phyloP scores from a whole-genome alignment of 2,113 vertebrate genomes.

The Larimichthys crocea region DNA sequence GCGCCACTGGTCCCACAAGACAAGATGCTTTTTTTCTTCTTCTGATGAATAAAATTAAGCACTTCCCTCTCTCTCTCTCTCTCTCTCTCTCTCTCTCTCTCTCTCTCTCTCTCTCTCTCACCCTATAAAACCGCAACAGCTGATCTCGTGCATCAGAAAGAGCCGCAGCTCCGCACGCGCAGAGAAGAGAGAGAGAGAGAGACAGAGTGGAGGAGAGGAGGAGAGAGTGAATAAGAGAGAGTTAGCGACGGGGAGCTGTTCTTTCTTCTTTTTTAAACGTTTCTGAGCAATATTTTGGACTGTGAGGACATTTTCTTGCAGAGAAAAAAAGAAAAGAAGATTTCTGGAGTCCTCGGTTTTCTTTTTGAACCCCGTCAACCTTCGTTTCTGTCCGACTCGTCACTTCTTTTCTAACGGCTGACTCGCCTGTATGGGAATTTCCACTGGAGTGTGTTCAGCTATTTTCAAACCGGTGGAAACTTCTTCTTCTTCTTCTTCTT shows the following conservation, averaged over 20 bases:
- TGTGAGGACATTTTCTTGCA: too few relatives aligned
- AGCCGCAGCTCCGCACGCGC: constrained; percentile 75
- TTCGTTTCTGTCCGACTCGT: constrained; percentile 8
- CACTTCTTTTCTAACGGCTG: neutral
- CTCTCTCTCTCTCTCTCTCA: constrained; percentile 50
- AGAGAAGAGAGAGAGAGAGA: constrained; percentile 38
- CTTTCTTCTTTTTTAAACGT: constrained; percentile 37
- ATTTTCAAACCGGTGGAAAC: neutral
- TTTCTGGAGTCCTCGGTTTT: neutral
- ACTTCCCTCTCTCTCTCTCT: constrained; percentile 54
- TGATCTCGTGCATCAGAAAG: constrained; percentile 85
- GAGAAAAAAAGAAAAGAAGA: too few relatives aligned
- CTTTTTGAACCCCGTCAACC: constrained; percentile 7
- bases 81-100: constrained; percentile 20
- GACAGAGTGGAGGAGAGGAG: constrained; percentile 34
- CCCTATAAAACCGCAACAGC: constrained; percentile 88
- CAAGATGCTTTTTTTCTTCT: constrained; percentile 68
- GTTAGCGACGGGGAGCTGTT: constrained; percentile 10
- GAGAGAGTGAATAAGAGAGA: constrained; percentile 37
- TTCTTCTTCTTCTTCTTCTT: constrained; percentile 1
- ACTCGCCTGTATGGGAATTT: constrained; percentile 38
- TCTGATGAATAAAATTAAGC: constrained; percentile 86
- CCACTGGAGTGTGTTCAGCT: constrained; percentile 2
- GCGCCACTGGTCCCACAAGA: constrained; percentile 80
- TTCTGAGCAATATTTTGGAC: constrained; percentile 44